phyloP scores from a whole-genome alignment of 1,140 invertebrate species.

The Sycobia sp. region DNA sequence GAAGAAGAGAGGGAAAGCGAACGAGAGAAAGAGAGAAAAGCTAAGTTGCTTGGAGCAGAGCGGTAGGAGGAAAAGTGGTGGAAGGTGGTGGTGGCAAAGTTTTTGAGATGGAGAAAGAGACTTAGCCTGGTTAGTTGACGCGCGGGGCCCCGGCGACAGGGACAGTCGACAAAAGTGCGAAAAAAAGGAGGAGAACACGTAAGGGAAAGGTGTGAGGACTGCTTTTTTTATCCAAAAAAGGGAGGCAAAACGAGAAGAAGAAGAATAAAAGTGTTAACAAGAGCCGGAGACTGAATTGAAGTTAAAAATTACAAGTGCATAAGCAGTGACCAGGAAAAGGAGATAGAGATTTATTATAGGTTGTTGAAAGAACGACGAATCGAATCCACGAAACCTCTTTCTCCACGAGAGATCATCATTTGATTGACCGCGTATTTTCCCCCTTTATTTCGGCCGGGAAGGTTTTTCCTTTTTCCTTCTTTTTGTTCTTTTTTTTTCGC shows the following conservation, averaged over 20 bases:
- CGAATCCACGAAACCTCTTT: constrained; percentile 11
- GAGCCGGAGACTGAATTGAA: constrained; percentile 35
- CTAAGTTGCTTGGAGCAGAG: not conserved
- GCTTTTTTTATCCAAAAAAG: constrained; percentile 18
- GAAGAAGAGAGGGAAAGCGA: constrained; percentile 26
- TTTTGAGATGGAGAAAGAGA: constrained; percentile 49
- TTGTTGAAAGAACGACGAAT: constrained; percentile 7
- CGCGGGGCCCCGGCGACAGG: constrained; percentile 60
- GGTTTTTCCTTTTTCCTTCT: too few species aligned
- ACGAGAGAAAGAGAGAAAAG: constrained; percentile 19
- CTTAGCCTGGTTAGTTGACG: constrained; percentile 61
- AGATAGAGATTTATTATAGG: constrained; percentile 33
- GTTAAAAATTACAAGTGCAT: constrained; percentile 20
- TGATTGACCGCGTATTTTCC: not conserved
- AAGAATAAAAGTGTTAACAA: constrained; percentile 24
- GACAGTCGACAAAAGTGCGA: constrained; percentile 42
- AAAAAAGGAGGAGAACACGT: constrained; percentile 12
- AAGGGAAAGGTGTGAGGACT: not conserved
- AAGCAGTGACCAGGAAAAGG: constrained; percentile 31
- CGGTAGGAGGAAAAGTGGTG: constrained; percentile 26
- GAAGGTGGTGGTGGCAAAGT: constrained; percentile 42
- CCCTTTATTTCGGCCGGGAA: constrained; percentile 7
- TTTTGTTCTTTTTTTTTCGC: too few species aligned
- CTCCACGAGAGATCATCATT: too few species aligned
- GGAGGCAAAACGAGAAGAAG: constrained; percentile 30